Evolutionary conservation across 2,797 vertebrate species (phyloP).

Genomic region (Phylloscopus collybita): DNA sequence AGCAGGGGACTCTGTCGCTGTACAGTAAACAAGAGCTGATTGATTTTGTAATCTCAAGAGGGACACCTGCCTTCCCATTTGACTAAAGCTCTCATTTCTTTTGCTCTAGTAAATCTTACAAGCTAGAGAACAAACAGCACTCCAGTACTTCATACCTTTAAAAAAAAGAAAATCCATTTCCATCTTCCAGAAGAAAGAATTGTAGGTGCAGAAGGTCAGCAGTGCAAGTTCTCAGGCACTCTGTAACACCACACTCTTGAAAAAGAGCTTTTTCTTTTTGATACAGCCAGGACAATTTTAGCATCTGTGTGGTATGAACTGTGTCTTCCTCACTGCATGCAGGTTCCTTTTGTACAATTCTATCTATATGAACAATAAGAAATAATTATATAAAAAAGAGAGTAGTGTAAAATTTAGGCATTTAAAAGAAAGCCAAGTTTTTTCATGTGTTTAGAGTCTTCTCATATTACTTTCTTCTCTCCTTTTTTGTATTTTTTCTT

Average conservation of each 20-base stretch:
- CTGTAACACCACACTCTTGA: neutral
- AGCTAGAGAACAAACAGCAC: conserved; percentile 31
- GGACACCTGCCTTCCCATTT: conserved; percentile 49
- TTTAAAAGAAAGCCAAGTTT: neutral
- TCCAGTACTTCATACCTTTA: conserved; percentile 33
- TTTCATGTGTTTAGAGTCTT: neutral
- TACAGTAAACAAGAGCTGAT: conserved; percentile 65
- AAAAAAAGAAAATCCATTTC: conserved; percentile 67
- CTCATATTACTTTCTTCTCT: neutral
- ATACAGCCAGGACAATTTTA: neutral
- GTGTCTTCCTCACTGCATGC: neutral
- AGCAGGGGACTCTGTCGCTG: conserved; percentile 38
- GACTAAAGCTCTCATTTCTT: conserved; percentile 60
- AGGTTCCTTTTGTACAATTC: neutral
- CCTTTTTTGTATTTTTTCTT: neutral
- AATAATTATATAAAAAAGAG: neutral
- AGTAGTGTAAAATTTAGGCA: neutral
- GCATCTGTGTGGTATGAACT: neutral
- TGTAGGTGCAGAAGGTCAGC: conserved; percentile 45
- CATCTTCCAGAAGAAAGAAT: conserved; percentile 35
- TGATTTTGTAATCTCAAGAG: conserved; percentile 72
- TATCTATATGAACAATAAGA: neutral
- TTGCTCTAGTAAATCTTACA: conserved; percentile 47
- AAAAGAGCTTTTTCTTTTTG: neutral
- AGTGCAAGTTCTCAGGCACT: conserved; percentile 25